These are phyloP conservation scores for Ferdinandea cuprea DNA, from an alignment of 2,888 invertebrate genomes.

Conservation along the genomic window DNA sequence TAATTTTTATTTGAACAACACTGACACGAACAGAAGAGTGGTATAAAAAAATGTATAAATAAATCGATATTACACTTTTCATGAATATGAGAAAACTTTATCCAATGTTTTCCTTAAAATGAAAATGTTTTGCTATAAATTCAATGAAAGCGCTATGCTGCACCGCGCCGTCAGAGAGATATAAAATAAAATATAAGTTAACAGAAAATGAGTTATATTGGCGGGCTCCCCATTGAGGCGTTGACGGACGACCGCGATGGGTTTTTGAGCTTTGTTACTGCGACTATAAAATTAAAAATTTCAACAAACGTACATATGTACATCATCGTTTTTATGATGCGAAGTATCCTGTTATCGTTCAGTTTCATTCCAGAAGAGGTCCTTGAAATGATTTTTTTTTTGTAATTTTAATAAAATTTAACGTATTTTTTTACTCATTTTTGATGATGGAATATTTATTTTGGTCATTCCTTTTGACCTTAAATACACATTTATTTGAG, in stretches of 20 bases:
- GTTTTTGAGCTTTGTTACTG: constrained; percentile 30
- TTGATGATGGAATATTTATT: too few species aligned
- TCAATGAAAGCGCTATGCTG: too few species aligned
- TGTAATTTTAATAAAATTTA: constrained; percentile 47
- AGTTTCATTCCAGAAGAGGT: constrained; percentile 11
- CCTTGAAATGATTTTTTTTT: constrained; percentile 38
- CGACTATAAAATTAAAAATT: constrained; percentile 60
- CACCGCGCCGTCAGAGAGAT: background rate
- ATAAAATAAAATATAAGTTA: constrained; percentile 35
- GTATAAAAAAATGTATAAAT: constrained; percentile 9
- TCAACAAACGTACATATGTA: constrained; percentile 51
- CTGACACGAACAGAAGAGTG: constrained; percentile 46
- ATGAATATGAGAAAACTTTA: constrained; percentile 40
- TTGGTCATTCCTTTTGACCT: too few species aligned
- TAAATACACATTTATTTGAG: too few species aligned
- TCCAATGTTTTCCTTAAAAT: constrained; percentile 42
- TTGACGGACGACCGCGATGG: constrained; percentile 5
- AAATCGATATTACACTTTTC: constrained; percentile 66
- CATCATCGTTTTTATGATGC: constrained; percentile 37
- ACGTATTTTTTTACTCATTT: too few species aligned
- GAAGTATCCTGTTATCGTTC: constrained; percentile 22
- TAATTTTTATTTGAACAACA: constrained; percentile 71
- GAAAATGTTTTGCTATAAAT: constrained; percentile 68
- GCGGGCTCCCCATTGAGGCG: constrained; percentile 5
- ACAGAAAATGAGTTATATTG: constrained; percentile 41